Conservation (phyloP, 2,797 vertebrate species). For the Moxostoma hubbsi region DNA sequence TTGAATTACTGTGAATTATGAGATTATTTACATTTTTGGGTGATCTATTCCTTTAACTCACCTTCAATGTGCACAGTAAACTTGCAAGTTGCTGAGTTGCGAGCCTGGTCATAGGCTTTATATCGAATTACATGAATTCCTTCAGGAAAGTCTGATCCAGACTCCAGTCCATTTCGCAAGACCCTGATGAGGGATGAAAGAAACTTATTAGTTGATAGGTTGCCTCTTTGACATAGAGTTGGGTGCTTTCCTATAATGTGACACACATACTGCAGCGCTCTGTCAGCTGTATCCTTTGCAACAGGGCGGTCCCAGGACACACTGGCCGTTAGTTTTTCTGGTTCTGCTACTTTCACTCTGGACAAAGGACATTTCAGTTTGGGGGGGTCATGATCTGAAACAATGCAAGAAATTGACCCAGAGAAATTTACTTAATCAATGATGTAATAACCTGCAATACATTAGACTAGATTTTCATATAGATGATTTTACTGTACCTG, state of each 20-base stretch:
- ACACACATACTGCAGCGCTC: conserved; percentile 81
- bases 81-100: conserved; percentile 95
- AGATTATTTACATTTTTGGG: not conserved
- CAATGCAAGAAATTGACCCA: conserved; percentile 3
- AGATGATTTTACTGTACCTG: conserved; percentile 76
- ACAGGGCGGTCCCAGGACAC: conserved; percentile 89
- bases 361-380: conserved; percentile 92
- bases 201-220: not conserved
- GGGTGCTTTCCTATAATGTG: not conserved
- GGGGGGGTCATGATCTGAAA: conserved; percentile 91
- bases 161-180: conserved; percentile 82
- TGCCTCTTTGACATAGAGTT: not conserved
- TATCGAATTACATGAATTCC: conserved; percentile 88
- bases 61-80: conserved; percentile 91
- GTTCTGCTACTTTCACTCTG: conserved; percentile 88
- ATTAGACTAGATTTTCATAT: not conserved
- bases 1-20: no score
- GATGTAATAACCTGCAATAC: not conserved
- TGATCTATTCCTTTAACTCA: conserved; percentile 62
- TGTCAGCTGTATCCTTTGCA: conserved; percentile 88
- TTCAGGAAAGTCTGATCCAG: conserved; percentile 86
- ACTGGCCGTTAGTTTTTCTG: conserved; percentile 85
- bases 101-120: conserved; percentile 88
- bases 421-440: not conserved
- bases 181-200: conserved; percentile 74